A percentile compares a stretch with the other conserved stretches of the same genome.
Evolutionary conservation across 2,888 invertebrate genomes (phyloP).

Genomic region (Oxycera nigricornis): DNA sequence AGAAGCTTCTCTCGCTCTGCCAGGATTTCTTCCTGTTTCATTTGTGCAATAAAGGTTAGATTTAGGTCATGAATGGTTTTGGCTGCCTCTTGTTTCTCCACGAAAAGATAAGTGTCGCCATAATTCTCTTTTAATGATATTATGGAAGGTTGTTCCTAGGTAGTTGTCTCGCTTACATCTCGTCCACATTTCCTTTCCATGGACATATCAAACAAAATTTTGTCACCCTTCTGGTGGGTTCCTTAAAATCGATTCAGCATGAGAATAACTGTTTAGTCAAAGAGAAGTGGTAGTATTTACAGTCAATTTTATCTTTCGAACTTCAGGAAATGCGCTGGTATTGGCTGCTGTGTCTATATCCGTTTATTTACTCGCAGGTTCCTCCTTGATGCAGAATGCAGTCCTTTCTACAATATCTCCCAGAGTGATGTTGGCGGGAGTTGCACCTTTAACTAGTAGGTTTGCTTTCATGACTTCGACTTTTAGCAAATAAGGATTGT

Average conservation of each 20-base stretch:
- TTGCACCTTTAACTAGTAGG: slow-evolving; percentile 54
- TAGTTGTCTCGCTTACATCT: slow-evolving; percentile 13
- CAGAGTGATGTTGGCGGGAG: slow-evolving; percentile 59
- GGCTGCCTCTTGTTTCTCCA: slow-evolving; percentile 63
- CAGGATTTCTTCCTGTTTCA: slow-evolving; percentile 78
- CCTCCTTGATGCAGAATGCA: too few relatives aligned
- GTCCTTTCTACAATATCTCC: slow-evolving; percentile 68
- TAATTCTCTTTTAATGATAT: slow-evolving; percentile 43
- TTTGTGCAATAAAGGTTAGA: slow-evolving; percentile 68
- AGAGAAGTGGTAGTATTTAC: not conserved
- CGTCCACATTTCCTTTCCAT: slow-evolving; percentile 57
- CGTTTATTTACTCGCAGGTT: too few relatives aligned
- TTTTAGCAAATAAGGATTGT: slow-evolving; percentile 57
- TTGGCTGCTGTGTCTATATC: not conserved
- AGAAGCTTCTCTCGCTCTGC: slow-evolving; percentile 75
- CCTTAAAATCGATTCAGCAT: not conserved
- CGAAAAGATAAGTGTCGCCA: slow-evolving; percentile 52
- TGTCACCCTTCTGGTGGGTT: slow-evolving; percentile 54
- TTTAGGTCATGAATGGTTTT: slow-evolving; percentile 78
- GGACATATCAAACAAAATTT: slow-evolving; percentile 65
- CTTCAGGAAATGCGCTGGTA: slow-evolving; percentile 63
- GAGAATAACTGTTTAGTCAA: too few relatives aligned
- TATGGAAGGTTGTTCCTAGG: slow-evolving; percentile 40
- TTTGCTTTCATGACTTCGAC: slow-evolving; percentile 47
- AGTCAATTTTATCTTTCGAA: slow-evolving; percentile 29